These are phyloP conservation scores for Sialia sialis DNA, from an alignment of 2,113 vertebrate species.

Conservation along the genomic window DNA sequence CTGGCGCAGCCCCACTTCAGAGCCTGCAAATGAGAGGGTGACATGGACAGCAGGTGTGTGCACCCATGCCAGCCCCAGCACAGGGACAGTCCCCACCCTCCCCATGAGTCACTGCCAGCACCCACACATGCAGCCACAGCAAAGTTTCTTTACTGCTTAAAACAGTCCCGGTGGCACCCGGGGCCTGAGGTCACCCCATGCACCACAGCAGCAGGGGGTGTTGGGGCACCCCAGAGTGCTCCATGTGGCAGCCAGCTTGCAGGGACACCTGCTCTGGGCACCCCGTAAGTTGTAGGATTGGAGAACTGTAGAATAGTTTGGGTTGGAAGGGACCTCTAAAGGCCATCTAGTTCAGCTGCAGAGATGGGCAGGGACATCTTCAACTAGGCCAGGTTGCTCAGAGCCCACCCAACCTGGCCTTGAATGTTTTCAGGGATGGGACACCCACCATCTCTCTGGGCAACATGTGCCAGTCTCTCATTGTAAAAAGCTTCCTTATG, in stretches of 20 bases:
- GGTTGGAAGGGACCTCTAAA: background rate
- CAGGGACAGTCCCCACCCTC: background rate
- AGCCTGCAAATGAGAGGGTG: accelerated
- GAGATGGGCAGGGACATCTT: background rate
- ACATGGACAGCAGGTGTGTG: accelerated
- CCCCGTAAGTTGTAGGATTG: accelerated
- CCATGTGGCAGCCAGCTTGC: accelerated
- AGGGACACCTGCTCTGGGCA: accelerated
- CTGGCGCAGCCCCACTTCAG: background rate
- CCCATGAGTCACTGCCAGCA: background rate
- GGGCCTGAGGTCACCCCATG: accelerated
- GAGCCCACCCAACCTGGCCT: background rate
- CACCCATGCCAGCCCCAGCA: accelerated
- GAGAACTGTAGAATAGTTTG: background rate
- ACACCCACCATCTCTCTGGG: background rate
- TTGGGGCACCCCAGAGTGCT: background rate
- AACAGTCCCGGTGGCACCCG: background rate
- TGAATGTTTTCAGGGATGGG: background rate
- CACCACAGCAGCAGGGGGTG: accelerated
- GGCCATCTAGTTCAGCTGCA: background rate
- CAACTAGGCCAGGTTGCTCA: background rate
- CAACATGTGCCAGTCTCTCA: background rate
- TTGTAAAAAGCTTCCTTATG: background rate
- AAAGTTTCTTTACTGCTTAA: conserved; percentile 25
- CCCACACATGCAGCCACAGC: background rate